phyloP scores from a whole-genome alignment of 2,888 invertebrate species.

The Apantesis nais region DNA sequence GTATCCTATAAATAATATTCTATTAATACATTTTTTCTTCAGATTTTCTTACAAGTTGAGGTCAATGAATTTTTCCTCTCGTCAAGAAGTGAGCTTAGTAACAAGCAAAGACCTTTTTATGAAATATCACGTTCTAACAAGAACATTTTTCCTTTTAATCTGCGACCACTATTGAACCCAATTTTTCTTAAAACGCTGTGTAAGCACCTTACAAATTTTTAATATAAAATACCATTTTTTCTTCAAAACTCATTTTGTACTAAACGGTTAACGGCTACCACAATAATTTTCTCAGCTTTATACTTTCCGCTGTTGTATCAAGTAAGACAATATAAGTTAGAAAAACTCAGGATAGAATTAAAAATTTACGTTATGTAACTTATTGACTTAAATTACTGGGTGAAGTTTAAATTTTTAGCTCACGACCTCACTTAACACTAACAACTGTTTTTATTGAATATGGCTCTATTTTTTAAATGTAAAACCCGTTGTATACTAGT shows the following conservation, averaged over 20 bases:
- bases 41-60: background rate
- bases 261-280: background rate
- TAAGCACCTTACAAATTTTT: slow-evolving; percentile 13
- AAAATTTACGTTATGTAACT: background rate
- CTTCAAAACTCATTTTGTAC: slow-evolving; percentile 7
- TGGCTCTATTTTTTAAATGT: background rate
- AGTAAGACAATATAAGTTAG: background rate
- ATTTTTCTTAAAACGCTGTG: slow-evolving; percentile 7
- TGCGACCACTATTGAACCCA: slow-evolving; percentile 11
- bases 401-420: too few relatives aligned
- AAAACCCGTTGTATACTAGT: background rate
- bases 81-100: background rate
- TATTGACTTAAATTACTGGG: background rate
- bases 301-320: background rate
- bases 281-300: background rate
- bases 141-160: slow-evolving; percentile 12
- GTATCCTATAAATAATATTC: background rate
- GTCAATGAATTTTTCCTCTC: background rate
- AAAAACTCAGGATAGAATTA: background rate
- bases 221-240: slow-evolving; percentile 6
- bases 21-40: background rate
- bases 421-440: too few relatives aligned
- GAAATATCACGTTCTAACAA: slow-evolving; percentile 9
- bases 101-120: slow-evolving; percentile 2
- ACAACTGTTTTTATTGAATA: too few relatives aligned